These are phyloP conservation scores for Sander lucioperca DNA, from an alignment of 2,113 vertebrate genomes.

Conservation along the genomic window DNA sequence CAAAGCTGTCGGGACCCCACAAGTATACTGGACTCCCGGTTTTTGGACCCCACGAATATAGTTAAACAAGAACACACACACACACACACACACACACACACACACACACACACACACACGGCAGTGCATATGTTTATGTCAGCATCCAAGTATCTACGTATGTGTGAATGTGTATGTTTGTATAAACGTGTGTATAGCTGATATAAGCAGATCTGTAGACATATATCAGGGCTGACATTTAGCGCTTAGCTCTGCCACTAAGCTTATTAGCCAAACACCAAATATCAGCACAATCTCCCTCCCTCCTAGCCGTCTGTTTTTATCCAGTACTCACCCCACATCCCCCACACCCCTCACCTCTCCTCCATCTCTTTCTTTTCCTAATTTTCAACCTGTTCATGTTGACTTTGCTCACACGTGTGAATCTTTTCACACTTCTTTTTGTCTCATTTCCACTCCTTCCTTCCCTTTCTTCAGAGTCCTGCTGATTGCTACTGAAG, in stretches of 20 bases:
- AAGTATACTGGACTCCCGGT: no score
- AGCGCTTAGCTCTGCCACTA: slow-evolving; percentile 79
- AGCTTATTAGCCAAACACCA: slow-evolving; percentile 83
- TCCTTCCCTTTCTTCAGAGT: slow-evolving; percentile 32
- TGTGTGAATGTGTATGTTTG: slow-evolving; percentile 55
- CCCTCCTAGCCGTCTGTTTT: slow-evolving; percentile 40
- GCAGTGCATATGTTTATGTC: slow-evolving; percentile 21
- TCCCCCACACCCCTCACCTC: slow-evolving; percentile 10
- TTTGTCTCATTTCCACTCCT: slow-evolving; percentile 54
- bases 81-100: slow-evolving; percentile 5
- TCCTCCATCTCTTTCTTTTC: background rate
- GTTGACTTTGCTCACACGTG: slow-evolving; percentile 47
- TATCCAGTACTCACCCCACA: slow-evolving; percentile 13
- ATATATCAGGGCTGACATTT: slow-evolving; percentile 86
- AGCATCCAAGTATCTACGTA: slow-evolving; percentile 21
- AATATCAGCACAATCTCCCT: slow-evolving; percentile 82
- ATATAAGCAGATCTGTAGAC: slow-evolving; percentile 79
- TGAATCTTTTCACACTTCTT: slow-evolving; percentile 39
- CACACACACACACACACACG: no score
- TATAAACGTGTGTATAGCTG: slow-evolving; percentile 73
- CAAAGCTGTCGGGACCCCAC: no score
- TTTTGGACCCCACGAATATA: no score
- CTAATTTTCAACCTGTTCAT: slow-evolving; percentile 3
- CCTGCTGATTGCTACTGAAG: slow-evolving; percentile 70
- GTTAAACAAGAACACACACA: no score